Evolutionary conservation across 2,797 vertebrate genomes (phyloP).

Genomic region (Spinus olivaceus): DNA sequence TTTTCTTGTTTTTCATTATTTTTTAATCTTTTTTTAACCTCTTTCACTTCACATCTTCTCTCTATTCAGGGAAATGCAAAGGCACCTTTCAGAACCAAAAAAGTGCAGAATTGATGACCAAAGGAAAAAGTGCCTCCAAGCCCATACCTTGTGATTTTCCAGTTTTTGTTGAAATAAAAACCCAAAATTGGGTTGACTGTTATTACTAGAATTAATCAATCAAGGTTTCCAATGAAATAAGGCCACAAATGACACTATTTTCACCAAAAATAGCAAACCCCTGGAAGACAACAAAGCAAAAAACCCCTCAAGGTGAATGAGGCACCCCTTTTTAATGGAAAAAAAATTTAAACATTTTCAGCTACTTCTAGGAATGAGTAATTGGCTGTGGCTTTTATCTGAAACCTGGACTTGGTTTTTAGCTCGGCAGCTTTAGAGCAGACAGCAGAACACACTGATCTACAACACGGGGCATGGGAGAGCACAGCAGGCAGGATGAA

Average conservation of each 20-base stretch:
- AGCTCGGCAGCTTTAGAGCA: not conserved
- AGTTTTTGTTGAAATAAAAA: not conserved
- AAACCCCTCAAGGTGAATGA: not conserved
- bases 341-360: not conserved
- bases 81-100: not conserved
- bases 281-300: rapidly evolving
- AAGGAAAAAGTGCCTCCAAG: not conserved
- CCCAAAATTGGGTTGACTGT: not conserved
- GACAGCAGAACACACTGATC: not conserved
- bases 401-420: not conserved
- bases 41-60: not conserved
- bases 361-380: not conserved
- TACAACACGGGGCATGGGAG: rapidly evolving
- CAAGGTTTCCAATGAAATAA: not conserved
- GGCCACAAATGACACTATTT: not conserved
- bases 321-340: not conserved
- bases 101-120: not conserved
- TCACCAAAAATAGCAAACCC: not conserved
- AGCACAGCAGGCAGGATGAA: not conserved
- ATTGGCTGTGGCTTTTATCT: not conserved
- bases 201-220: not conserved
- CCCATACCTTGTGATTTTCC: not conserved
- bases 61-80: not conserved
- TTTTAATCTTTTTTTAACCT: not conserved
- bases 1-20: no score